Evolutionary conservation across 2,797 vertebrate species (phyloP).

Genomic region (Schizothorax lantsangensis): DNA sequence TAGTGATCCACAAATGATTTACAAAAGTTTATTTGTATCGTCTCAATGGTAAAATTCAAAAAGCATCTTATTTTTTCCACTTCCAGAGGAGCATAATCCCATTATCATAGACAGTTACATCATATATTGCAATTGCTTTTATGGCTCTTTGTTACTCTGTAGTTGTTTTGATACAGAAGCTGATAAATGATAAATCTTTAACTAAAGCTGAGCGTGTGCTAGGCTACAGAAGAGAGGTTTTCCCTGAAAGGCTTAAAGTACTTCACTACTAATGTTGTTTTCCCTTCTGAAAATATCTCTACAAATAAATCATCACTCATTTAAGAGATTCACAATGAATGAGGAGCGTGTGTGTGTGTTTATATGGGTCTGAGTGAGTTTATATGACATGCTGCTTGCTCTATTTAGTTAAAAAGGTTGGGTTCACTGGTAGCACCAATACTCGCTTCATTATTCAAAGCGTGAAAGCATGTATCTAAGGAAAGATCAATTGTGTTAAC

Average conservation of each 20-base stretch:
- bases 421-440: background rate
- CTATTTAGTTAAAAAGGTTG: background rate
- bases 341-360: conserved; percentile 12
- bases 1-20: background rate
- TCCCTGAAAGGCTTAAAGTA: conserved; percentile 25
- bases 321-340: conserved; percentile 13
- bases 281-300: conserved; percentile 26
- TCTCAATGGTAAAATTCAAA: background rate
- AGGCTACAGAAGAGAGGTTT: conserved; percentile 44
- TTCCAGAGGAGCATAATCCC: background rate
- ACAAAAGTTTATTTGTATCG: background rate
- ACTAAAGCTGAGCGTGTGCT: conserved; percentile 32
- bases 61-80: conserved; percentile 5
- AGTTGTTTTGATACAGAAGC: conserved; percentile 44
- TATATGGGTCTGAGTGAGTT: conserved; percentile 4
- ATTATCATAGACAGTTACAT: conserved; percentile 4
- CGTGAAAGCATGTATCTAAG: background rate
- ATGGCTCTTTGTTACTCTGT: conserved; percentile 21
- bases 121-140: conserved; percentile 39
- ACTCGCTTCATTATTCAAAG: background rate
- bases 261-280: conserved; percentile 39
- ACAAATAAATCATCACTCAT: conserved; percentile 26
- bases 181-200: conserved; percentile 39
- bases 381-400: conserved; percentile 9
- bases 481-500: background rate